A percentile compares a stretch with the other conserved stretches of the same genome.
Conservation (phyloP, 1,140 invertebrate species). For the Condylostylus longicornis region DNA sequence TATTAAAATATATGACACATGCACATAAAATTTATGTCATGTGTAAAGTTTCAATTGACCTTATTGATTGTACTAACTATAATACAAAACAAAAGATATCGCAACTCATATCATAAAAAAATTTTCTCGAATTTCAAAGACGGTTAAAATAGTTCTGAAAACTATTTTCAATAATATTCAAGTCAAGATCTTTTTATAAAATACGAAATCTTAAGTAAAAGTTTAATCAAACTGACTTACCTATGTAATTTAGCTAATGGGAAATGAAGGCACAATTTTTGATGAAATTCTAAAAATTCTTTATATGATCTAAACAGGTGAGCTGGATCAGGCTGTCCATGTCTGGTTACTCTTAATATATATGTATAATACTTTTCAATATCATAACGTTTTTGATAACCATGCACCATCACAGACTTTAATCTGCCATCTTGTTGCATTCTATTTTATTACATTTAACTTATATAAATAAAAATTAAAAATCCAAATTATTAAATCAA, state of each 20-base stretch:
- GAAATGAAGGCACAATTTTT: conserved; percentile 84
- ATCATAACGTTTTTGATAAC: conserved; percentile 88
- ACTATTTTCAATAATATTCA: too few species aligned
- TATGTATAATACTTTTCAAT: conserved; percentile 98
- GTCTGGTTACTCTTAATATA: conserved; percentile 72
- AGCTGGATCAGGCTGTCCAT: conserved; percentile 66
- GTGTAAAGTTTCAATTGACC: too few species aligned
- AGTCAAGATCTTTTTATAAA: too few species aligned
- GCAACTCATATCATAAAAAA: too few species aligned
- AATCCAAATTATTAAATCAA: conserved; percentile 1
- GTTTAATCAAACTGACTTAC: conserved; percentile 43
- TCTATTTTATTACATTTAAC: conserved; percentile 33
- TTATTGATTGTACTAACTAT: too few species aligned
- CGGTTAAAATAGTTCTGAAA: too few species aligned
- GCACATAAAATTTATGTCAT: too few species aligned
- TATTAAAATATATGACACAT: too few species aligned
- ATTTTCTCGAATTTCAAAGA: too few species aligned
- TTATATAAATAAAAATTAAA: background rate
- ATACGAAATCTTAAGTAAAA: too few species aligned
- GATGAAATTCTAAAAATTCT: conserved; percentile 92
- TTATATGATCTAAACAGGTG: conserved; percentile 86
- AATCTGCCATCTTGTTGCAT: conserved; percentile 82
- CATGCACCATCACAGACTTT: conserved; percentile 67
- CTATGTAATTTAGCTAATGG: conserved; percentile 74
- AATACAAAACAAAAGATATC: too few species aligned